Conservation (phyloP, 2,888 invertebrate genomes). For the Calameuta filiformis region DNA sequence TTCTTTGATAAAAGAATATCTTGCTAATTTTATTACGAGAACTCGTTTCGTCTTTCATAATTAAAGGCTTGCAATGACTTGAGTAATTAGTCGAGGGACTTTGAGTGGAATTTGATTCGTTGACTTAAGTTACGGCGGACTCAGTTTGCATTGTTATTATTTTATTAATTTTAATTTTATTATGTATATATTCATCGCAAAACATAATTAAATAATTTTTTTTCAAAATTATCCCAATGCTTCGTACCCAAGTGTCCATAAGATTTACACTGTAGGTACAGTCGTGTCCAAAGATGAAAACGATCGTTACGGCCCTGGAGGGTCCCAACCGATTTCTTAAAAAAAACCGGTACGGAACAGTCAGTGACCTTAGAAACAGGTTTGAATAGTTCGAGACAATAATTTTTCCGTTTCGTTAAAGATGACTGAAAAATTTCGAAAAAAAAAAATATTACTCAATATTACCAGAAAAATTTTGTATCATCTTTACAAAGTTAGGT, state of each 20-base stretch:
- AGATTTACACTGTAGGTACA: not conserved
- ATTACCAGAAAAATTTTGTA: not conserved
- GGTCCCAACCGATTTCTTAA: not conserved
- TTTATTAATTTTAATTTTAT: too few species aligned
- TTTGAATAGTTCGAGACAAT: not conserved
- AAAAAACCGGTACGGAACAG: not conserved
- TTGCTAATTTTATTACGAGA: too few species aligned
- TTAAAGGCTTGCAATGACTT: too few species aligned
- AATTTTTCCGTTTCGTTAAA: not conserved
- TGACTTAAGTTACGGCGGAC: not conserved
- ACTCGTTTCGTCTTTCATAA: too few species aligned
- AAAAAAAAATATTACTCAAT: not conserved
- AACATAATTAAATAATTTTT: too few species aligned
- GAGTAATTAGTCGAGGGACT: too few species aligned
- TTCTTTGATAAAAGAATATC: too few species aligned
- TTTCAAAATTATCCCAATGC: not conserved
- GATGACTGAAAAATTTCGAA: not conserved
- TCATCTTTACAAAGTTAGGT: not conserved
- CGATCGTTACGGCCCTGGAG: not conserved
- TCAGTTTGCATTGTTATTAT: not conserved
- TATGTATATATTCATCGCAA: too few species aligned
- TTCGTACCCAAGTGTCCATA: not conserved
- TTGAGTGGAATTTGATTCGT: too few species aligned
- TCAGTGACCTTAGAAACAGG: not conserved
- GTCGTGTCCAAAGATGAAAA: not conserved